phyloP scores from a whole-genome alignment of 2,113 vertebrate species.

The Nycticryphes semicollaris region DNA sequence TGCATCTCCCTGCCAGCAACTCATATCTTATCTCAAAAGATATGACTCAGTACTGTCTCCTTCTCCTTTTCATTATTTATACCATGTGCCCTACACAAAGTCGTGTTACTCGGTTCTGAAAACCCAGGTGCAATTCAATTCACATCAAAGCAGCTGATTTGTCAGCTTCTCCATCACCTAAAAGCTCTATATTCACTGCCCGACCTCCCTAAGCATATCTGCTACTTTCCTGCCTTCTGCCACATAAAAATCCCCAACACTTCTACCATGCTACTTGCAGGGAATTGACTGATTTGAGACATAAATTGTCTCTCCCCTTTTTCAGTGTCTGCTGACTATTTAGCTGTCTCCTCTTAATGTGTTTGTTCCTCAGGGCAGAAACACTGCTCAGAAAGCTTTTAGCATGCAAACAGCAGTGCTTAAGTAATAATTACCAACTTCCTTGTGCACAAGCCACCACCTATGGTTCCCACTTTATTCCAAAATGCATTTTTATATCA shows the following conservation, averaged over 20 bases:
- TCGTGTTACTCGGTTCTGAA: neutral
- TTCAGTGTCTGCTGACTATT: neutral
- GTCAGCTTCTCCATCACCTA: slow-evolving; percentile 36
- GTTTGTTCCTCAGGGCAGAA: neutral
- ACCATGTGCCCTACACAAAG: neutral
- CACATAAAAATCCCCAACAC: neutral
- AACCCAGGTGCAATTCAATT: neutral
- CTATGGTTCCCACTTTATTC: neutral
- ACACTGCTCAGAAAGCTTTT: neutral
- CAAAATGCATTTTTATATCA: neutral
- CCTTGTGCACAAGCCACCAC: neutral
- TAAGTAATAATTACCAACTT: neutral
- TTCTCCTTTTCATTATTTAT: slow-evolving; percentile 50
- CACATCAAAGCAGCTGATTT: slow-evolving; percentile 32
- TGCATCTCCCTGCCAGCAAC: neutral
- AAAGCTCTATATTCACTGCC: neutral
- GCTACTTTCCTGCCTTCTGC: neutral
- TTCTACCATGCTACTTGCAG: neutral
- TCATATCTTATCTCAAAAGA: neutral
- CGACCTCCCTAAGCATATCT: neutral
- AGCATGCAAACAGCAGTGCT: neutral
- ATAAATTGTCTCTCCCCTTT: neutral
- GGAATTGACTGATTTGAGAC: neutral
- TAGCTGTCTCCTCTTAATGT: neutral
- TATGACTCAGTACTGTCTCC: slow-evolving; percentile 3